phyloP scores from a whole-genome alignment of 2,797 vertebrate species.

The Acipenser ruthenus region DNA sequence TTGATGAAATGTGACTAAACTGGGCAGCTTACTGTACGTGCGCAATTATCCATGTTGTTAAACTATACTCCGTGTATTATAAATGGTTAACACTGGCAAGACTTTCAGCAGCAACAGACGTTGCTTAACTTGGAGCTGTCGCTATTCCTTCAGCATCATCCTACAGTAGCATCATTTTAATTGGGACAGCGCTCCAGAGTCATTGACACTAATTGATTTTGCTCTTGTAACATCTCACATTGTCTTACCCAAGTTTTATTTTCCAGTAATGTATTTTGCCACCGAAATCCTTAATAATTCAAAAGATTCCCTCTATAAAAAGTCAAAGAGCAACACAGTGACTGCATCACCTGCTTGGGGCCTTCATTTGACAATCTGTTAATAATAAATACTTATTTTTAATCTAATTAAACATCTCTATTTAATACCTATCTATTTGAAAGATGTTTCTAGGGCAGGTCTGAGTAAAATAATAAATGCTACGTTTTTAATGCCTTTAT shows the following conservation, averaged over 20 bases:
- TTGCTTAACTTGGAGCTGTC: neutral
- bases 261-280: constrained; percentile 10
- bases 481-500: constrained; percentile 62
- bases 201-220: constrained; percentile 38
- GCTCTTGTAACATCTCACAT: constrained; percentile 26
- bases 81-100: too few relatives aligned
- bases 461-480: constrained; percentile 47
- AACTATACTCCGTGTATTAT: too few relatives aligned
- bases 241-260: constrained; percentile 26
- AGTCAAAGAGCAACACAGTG: constrained; percentile 25
- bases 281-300: constrained; percentile 23
- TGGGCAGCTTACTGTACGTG: too few relatives aligned
- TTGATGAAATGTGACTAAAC: too few relatives aligned
- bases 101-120: too few relatives aligned
- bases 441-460: constrained; percentile 45
- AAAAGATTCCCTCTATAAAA: constrained; percentile 27
- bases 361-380: constrained; percentile 31
- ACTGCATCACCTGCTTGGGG: constrained; percentile 46
- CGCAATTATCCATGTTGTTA: too few relatives aligned
- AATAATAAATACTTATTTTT: constrained; percentile 46
- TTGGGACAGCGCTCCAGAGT: constrained; percentile 20
- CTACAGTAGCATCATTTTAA: neutral
- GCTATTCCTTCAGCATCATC: constrained; percentile 6
- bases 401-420: constrained; percentile 63
- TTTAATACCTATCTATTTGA: constrained; percentile 34